phyloP scores from a whole-genome alignment of 2,888 invertebrate genomes.

The Drosophila kanekoi region DNA sequence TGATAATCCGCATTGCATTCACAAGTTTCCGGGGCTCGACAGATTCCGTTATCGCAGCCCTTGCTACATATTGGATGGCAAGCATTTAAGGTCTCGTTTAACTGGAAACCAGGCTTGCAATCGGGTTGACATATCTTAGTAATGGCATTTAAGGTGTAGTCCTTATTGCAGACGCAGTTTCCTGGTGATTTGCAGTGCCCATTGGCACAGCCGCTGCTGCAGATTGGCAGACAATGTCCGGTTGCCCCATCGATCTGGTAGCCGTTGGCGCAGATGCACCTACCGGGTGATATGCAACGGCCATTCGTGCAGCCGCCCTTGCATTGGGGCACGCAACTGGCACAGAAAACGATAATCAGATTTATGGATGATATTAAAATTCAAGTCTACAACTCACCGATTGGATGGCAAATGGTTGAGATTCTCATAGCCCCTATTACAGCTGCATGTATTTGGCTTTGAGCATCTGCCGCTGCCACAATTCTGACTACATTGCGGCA shows the following conservation, averaged over 20 bases:
- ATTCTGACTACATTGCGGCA: slow-evolving; percentile 53
- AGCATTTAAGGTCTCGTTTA: slow-evolving; percentile 19
- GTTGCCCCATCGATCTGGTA: slow-evolving; percentile 39
- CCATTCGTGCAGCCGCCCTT: slow-evolving; percentile 77
- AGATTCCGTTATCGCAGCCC: slow-evolving; percentile 61
- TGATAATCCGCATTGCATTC: slow-evolving; percentile 42
- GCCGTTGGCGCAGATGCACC: slow-evolving; percentile 69
- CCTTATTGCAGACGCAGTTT: slow-evolving; percentile 87
- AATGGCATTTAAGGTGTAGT: slow-evolving; percentile 84
- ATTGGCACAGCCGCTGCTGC: slow-evolving; percentile 75
- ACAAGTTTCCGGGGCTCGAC: slow-evolving; percentile 49
- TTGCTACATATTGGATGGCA: slow-evolving; percentile 55
- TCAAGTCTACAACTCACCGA: slow-evolving; percentile 34
- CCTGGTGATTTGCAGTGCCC: slow-evolving; percentile 86
- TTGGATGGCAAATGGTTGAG: slow-evolving; percentile 44
- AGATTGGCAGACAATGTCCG: slow-evolving; percentile 77
- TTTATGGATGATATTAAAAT: too few relatives aligned
- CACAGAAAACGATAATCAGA: background rate
- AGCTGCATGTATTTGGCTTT: slow-evolving; percentile 83
- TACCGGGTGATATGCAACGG: slow-evolving; percentile 70
- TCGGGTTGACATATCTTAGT: slow-evolving; percentile 76
- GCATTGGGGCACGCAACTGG: slow-evolving; percentile 81
- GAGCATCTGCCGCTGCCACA: slow-evolving; percentile 77
- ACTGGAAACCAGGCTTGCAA: slow-evolving; percentile 44
- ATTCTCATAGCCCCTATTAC: slow-evolving; percentile 82